Evolutionary conservation across 2,888 invertebrate species (phyloP), one percentile per base, ranked within the genome.

Genomic region (Nysson spinosus): DNA sequence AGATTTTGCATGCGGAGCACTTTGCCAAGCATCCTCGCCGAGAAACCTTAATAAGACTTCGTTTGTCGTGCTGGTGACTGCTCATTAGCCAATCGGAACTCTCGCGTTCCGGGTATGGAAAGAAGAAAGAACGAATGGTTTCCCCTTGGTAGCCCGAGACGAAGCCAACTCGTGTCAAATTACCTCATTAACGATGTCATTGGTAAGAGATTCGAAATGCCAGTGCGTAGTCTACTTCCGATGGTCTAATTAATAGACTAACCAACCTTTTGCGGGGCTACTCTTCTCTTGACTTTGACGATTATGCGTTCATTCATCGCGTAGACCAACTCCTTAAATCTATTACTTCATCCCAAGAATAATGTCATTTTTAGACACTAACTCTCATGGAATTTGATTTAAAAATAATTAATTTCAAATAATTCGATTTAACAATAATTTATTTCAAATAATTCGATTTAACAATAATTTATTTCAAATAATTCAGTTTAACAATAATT

Each of bases 31-130:
- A 40, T 47, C 43, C 40, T 49, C 34, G 28, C 14, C 35, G 35
- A 42, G 19, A 42, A 44, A 24, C 44, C 51, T 20, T 62, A 63
- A 60, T 55, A 71, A 63, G 54, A 46, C 49, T 64, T 55, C 35
- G 22, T 66, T 51, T 24, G 54, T 42, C 55, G 20, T 7, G 37
- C 11, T 11, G 20, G 22, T 28, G 58, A 66, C 46, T 40, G 44
- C 69, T 71, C 62, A 65, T 75, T 74, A 71, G 62, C 49, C 50
- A 56, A 64, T 70, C 64, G 64, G 56, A 56, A 56, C 22, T n/a
- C 32, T 20, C 30, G 32, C 49, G 26, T 58, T n/a, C 40, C 44
- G 54, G 20, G 5, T 17, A 12, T 28, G 34, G 57, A 40, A 42
- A 55, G 39, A 54, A 40, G 19, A 46, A 19, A 17, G 14, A 19